These are phyloP conservation scores for Vesta saturnalis DNA, from an alignment of 2,888 invertebrate species.

Conservation along the genomic window DNA sequence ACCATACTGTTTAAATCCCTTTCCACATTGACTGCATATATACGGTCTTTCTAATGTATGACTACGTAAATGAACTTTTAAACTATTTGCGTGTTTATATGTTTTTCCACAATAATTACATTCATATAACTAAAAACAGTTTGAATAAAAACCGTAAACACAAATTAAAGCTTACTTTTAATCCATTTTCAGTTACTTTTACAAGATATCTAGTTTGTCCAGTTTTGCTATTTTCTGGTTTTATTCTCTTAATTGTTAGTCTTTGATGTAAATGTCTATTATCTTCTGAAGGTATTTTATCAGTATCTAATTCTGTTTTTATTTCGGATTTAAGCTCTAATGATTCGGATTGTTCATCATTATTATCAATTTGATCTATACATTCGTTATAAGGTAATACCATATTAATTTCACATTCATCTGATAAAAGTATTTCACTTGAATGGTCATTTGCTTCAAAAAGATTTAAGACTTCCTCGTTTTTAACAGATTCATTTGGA, in stretches of 20 bases:
- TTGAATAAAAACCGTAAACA: not conserved
- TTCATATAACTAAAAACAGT: constrained; percentile 37
- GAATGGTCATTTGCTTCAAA: constrained; percentile 14
- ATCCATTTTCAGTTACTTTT: constrained; percentile 37
- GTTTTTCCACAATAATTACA: constrained; percentile 43
- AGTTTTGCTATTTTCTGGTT: constrained; percentile 17
- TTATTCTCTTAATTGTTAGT: constrained; percentile 27
- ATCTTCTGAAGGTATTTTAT: constrained; percentile 36
- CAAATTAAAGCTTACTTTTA: constrained; percentile 26
- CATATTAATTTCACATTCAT: constrained; percentile 9
- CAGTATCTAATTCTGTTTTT: constrained; percentile 28
- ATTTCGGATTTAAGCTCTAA: not conserved
- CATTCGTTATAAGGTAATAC: constrained; percentile 7
- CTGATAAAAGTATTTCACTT: constrained; percentile 17
- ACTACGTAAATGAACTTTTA: constrained; percentile 55
- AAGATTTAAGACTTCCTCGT: constrained; percentile 21
- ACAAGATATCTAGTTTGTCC: constrained; percentile 23
- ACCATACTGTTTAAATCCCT: constrained; percentile 54
- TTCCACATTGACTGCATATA: constrained; percentile 55
- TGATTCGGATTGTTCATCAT: not conserved
- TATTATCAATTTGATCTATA: constrained; percentile 13
- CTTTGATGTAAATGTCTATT: constrained; percentile 31
- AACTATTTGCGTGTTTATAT: constrained; percentile 48
- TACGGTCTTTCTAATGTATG: constrained; percentile 57
- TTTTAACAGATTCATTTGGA: constrained; percentile 18